phyloP scores from a whole-genome alignment of 2,797 vertebrate species.

The Etheostoma perlongum region DNA sequence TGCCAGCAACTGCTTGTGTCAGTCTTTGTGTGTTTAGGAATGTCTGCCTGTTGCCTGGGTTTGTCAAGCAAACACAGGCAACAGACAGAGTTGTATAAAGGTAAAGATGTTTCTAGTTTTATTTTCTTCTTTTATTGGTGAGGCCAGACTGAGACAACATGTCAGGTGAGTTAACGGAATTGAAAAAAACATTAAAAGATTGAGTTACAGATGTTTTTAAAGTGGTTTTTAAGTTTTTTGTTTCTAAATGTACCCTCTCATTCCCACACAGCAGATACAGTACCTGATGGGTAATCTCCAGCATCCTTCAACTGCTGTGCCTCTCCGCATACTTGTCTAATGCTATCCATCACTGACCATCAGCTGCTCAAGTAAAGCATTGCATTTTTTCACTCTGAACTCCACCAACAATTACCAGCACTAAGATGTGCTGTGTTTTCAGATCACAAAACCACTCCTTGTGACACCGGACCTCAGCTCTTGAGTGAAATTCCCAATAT shows the following conservation, averaged over 20 bases:
- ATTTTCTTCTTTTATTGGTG: conserved; percentile 3
- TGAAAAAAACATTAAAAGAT: conserved; percentile 17
- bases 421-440: conserved; percentile 26
- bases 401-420: conserved; percentile 31
- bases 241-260: conserved; percentile 14
- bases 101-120: conserved; percentile 27
- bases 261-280: conserved; percentile 26
- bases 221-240: too few relatives aligned
- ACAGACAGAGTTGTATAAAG: conserved; percentile 7
- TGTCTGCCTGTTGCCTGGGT: conserved; percentile 37
- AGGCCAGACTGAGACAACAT: conserved; percentile 9
- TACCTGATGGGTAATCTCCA: conserved; percentile 58
- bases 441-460: conserved; percentile 10
- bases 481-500: background rate
- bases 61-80: conserved; percentile 31
- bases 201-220: conserved; percentile 23
- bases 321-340: conserved; percentile 57
- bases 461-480: conserved; percentile 32
- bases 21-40: conserved; percentile 8
- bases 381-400: conserved; percentile 42
- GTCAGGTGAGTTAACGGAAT: conserved; percentile 26
- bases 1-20: conserved; percentile 1
- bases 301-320: conserved; percentile 40
- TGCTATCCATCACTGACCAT: conserved; percentile 61
- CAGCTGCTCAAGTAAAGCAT: conserved; percentile 33